phyloP scores from a whole-genome alignment of 1,140 invertebrate genomes.

The Plectrocnemia conspersa region DNA sequence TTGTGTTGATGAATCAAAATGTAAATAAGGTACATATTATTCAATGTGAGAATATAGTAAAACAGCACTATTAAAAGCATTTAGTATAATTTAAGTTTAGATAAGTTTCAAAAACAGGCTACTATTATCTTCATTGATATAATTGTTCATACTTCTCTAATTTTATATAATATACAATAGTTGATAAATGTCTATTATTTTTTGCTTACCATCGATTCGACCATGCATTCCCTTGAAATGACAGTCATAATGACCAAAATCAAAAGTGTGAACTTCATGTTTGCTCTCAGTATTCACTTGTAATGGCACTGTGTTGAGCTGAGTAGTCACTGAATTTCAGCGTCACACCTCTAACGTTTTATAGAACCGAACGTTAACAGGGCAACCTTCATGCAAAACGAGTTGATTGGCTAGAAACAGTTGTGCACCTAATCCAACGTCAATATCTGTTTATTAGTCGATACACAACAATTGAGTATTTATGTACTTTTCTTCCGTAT shows the following conservation, averaged over 20 bases:
- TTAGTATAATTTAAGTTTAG: no score
- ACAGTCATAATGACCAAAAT: background rate
- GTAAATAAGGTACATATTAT: no score
- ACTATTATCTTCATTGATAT: no score
- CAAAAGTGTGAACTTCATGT: slow-evolving; percentile 1
- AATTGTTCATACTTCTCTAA: no score
- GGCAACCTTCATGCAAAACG: slow-evolving; percentile 13
- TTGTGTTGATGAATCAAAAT: no score
- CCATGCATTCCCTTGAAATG: background rate
- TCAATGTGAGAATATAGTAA: no score
- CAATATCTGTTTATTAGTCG: slow-evolving; percentile 14
- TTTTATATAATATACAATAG: no score
- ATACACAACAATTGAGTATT: slow-evolving; percentile 20
- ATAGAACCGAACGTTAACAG: background rate
- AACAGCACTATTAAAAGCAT: no score
- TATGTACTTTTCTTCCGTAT: slow-evolving; percentile 8
- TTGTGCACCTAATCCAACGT: slow-evolving; percentile 12
- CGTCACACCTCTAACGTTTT: background rate
- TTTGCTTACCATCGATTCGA: background rate
- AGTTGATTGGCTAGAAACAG: slow-evolving; percentile 21
- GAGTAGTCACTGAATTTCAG: slow-evolving; percentile 5
- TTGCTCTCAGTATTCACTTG: no score
- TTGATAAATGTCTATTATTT: background rate
- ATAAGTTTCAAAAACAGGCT: no score
- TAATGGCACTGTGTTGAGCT: background rate